These are phyloP conservation scores for Trichomycterus rosablanca DNA, from an alignment of 2,113 vertebrate species.

Conservation along the genomic window DNA sequence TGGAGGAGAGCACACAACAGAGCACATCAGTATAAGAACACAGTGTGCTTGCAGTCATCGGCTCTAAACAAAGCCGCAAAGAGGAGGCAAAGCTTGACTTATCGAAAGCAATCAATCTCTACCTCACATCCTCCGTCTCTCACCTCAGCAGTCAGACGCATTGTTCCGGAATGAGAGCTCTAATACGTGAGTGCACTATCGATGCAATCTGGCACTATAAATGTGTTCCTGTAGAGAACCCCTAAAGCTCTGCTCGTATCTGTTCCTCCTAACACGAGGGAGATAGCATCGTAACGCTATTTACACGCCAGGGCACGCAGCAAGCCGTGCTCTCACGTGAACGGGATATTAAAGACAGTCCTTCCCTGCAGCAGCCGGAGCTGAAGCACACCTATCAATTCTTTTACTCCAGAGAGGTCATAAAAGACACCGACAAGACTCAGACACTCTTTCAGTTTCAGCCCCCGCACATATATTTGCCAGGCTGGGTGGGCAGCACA, in stretches of 20 bases:
- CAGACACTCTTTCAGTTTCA: conserved; percentile 34
- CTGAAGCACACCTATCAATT: conserved; percentile 19
- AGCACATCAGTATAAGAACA: not conserved
- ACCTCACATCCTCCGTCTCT: not conserved
- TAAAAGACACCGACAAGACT: conserved; percentile 32
- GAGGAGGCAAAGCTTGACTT: not conserved
- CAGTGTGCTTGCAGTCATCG: not conserved
- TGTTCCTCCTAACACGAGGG: not conserved
- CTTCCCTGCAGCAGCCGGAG: conserved; percentile 29
- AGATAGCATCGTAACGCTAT: conserved; percentile 33
- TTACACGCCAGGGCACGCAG: conserved; percentile 27
- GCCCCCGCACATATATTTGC: conserved; percentile 35
- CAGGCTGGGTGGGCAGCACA: conserved; percentile 30
- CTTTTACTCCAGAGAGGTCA: conserved; percentile 28
- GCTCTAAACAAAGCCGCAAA: conserved; percentile 19
- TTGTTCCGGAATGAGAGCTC: conserved; percentile 13
- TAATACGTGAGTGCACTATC: conserved; percentile 21
- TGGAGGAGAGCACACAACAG: conserved; percentile 45
- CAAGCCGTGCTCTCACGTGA: conserved; percentile 27
- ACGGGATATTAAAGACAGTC: conserved; percentile 40
- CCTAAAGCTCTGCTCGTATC: conserved; percentile 28
- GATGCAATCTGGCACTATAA: conserved; percentile 28
- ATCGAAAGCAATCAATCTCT: conserved; percentile 2
- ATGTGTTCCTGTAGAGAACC: conserved; percentile 21
- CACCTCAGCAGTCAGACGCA: conserved; percentile 7